phyloP scores from a whole-genome alignment of 2,797 vertebrate genomes.

The Sebastes itinus region DNA sequence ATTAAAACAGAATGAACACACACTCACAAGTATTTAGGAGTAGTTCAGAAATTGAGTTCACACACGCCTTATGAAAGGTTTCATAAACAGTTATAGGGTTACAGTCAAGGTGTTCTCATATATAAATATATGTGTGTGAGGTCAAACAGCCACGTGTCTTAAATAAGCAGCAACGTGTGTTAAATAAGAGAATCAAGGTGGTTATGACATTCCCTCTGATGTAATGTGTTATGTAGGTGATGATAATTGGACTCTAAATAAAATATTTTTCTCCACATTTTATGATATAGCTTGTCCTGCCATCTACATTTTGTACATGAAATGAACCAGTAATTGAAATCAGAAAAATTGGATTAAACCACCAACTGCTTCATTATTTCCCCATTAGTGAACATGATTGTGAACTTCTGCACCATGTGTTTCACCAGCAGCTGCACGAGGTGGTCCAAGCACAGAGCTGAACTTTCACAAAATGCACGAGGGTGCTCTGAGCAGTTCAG shows the following conservation, averaged over 20 bases:
- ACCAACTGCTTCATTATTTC: neutral
- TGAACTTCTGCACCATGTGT: slow-evolving; percentile 35
- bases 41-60: slow-evolving; percentile 1
- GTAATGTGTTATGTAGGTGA: neutral
- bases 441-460: slow-evolving; percentile 49
- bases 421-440: slow-evolving; percentile 46
- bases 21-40: neutral
- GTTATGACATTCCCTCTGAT: neutral
- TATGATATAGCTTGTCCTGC: neutral
- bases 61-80: neutral
- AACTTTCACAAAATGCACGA: slow-evolving; percentile 55
- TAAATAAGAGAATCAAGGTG: neutral
- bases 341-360: neutral
- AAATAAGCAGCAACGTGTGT: neutral
- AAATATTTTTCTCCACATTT: neutral
- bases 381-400: neutral
- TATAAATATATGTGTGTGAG: neutral
- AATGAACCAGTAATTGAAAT: neutral
- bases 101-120: neutral
- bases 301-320: neutral
- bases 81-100: neutral
- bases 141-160: neutral
- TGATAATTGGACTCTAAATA: neutral
- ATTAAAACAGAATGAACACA: slow-evolving; percentile 6
- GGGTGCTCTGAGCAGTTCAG: slow-evolving; percentile 53